Percentiles rank a stretch among this genome's conserved stretches.
phyloP scores from a whole-genome alignment of 2,888 invertebrate species.

The Cistogaster globosa region DNA sequence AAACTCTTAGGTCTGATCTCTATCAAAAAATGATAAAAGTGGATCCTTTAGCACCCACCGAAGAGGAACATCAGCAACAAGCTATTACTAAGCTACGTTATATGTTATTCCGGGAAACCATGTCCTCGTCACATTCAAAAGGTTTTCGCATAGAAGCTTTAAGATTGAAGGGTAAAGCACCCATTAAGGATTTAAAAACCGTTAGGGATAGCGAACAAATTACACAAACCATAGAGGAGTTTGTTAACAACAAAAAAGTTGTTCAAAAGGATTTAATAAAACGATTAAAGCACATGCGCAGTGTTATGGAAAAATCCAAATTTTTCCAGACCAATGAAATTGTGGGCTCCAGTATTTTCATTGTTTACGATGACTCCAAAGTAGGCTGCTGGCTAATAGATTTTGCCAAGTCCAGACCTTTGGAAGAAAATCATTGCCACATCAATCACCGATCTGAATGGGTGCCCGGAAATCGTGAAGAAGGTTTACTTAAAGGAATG shows the following conservation, averaged over 20 bases:
- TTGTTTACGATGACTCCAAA: slow-evolving; percentile 94
- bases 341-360: slow-evolving; percentile 95
- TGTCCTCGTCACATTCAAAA: slow-evolving; percentile 95
- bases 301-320: slow-evolving; percentile 91
- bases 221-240: slow-evolving; percentile 88
- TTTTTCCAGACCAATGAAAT: slow-evolving; percentile 96
- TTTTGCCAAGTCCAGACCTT: slow-evolving; percentile 94
- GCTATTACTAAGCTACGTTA: slow-evolving; percentile 98
- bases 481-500: slow-evolving; percentile 95
- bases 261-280: slow-evolving; percentile 87
- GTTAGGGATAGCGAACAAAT: slow-evolving; percentile 91
- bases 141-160: slow-evolving; percentile 98
- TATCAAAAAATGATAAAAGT: slow-evolving; percentile 98
- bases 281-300: slow-evolving; percentile 90
- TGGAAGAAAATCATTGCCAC: slow-evolving; percentile 86
- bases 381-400: slow-evolving; percentile 98
- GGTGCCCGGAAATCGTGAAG: slow-evolving; percentile 97
- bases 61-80: slow-evolving; percentile 90
- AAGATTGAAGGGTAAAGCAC: slow-evolving; percentile 91
- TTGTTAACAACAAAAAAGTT: slow-evolving; percentile 88
- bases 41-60: slow-evolving; percentile 93
- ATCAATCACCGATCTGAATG: slow-evolving; percentile 92
- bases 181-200: slow-evolving; percentile 94
- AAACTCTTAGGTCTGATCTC: slow-evolving; percentile 91
- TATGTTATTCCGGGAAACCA: slow-evolving; percentile 97